Evolutionary conservation across 2,888 invertebrate species (phyloP), one percentile per base, ranked within the genome.

Genomic region (Eilema depressum): DNA sequence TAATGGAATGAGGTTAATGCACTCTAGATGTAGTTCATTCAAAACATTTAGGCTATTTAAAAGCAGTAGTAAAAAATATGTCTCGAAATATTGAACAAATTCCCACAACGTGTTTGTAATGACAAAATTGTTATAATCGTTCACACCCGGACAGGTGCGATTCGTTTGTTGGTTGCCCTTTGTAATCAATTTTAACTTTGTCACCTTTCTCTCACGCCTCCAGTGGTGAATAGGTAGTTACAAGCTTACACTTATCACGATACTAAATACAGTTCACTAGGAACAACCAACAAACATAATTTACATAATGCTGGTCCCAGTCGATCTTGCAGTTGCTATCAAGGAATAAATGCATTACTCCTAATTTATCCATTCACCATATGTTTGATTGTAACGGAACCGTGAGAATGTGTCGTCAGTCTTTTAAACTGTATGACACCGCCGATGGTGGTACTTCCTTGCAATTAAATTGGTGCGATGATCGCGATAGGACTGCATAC

Each of bases 391-490:
- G 62, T 72, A 71, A 72, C 67, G 63, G 73, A 65, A 89, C 88
- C 94, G 94, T 95, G 94, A 91, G 94, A 95, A 94, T 85, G 71
- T 75, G 66, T 83, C 80, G 81, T 77, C 53, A 53, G 76, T 75
- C 86, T 85, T 89, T 89, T 75, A 81, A 71, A 65, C 91, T 92
- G 90, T 93, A 94, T 94, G 95, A 92, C 86, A 85, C 89, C 84
- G 85, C 83, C 69, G 75, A 86, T 85, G 81, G 81, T 85, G 82
- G 88, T 85, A 89, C 87, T 92, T 94, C 92, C 93, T 95, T 93
- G 92, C 92, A 89, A 94, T 94, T 94, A 94, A 69, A 94, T 93
- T 93, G 90, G 85, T 83, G 87, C 87, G 93, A 93, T 93, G 89
- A 89, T 90, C 88, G 86, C 90, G 95, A 95, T 95, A 94, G 88